Percentiles rank a stretch among this genome's conserved stretches.
Evolutionary conservation across 1,140 invertebrate genomes (phyloP).

Genomic region (Potamilus streckersoni): DNA sequence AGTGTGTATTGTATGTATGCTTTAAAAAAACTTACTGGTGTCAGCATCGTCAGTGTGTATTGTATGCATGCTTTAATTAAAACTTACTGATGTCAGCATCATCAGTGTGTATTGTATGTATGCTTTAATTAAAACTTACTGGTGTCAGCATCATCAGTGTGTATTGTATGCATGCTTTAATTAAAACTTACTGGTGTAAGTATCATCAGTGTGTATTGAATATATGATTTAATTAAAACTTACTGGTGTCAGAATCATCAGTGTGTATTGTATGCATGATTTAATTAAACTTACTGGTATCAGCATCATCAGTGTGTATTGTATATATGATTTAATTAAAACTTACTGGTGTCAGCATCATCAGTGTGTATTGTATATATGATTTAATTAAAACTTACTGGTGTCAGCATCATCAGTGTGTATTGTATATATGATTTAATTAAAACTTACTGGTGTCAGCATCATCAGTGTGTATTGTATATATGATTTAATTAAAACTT

Average conservation of each 20-base stretch:
- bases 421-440: no score
- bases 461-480: slow-evolving; percentile 75
- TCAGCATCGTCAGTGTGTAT: slow-evolving; percentile 81
- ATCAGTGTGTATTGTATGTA: no score
- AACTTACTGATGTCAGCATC: not conserved
- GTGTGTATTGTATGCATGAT: slow-evolving; percentile 56
- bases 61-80: no score
- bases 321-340: no score
- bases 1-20: no score
- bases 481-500: not conserved
- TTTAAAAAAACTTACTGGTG: slow-evolving; percentile 51
- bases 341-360: slow-evolving; percentile 74
- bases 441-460: slow-evolving; percentile 69
- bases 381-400: not conserved
- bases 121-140: slow-evolving; percentile 34
- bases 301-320: no score
- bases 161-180: no score
- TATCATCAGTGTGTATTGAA: no score
- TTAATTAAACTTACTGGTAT: not conserved
- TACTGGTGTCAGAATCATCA: slow-evolving; percentile 77
- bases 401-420: no score
- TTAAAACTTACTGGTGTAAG: not conserved
- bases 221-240: no score
- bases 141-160: slow-evolving; percentile 79
- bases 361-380: slow-evolving; percentile 70